Evolutionary conservation across 92 coral and sea anemone species (phyloP), one percentile per base, ranked within the genome.

Genomic region (Ricordea florida): DNA sequence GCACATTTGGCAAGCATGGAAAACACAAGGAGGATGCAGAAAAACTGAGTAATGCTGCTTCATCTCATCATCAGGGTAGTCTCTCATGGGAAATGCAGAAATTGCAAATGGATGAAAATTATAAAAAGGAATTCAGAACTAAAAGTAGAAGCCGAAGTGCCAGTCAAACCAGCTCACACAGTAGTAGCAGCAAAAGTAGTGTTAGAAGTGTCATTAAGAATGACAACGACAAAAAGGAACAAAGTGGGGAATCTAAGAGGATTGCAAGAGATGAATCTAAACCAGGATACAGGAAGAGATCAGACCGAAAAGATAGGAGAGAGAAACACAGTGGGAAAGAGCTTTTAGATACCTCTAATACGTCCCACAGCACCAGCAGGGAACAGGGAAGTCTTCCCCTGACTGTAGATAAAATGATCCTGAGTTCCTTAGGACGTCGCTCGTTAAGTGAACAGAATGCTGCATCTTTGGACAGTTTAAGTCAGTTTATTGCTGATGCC

Each of bases 171-270:
- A 90, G 96, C 51, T 86, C 96, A 17, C 89, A 78, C 43, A 91
- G 90, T 57, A 89, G 90, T 35, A 89, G 97, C 33, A 88, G 97
- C 48, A 87, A 29, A 17, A 82, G 97, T 35, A 91, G 97, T 49
- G 66, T 72, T 13, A 84, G 61, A 4, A 91, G 97, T 75, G 97
- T 91, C 21, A 69, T 90, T 14, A 76, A 74, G 60, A 88, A 84
- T 50, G 72, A 67, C 24, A 73, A 78, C 20, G n/a, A n/a, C n/a
- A n/a, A n/a, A 21, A 61, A 32, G 36, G 69, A 48, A 21, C 51
- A 58, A 26, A 40, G 46, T 63, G 44, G 9, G 9, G 69, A 72
- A 26, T 31, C 63, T 22, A 46, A 77, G 45, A 38, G 35, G 46
- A 29, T 10, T 28, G 42, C 25, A 30, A 27, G 26, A 15, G 22